A percentile compares a stretch with the other conserved stretches of the same genome.
Conservation (phyloP, 2,113 vertebrate species). For the Petrocephalus zakoni region DNA sequence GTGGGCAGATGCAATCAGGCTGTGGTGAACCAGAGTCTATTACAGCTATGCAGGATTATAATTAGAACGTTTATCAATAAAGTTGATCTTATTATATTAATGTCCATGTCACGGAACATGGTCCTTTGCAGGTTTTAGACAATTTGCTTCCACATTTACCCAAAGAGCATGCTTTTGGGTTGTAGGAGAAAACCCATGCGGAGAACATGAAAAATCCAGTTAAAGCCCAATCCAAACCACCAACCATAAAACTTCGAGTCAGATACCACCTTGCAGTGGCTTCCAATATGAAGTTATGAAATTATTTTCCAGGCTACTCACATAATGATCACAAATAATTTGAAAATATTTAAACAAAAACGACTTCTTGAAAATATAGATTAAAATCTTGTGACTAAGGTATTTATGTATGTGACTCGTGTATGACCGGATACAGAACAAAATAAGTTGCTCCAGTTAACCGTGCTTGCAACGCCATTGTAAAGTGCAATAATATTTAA, state of each 20-base stretch:
- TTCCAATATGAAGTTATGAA: neutral
- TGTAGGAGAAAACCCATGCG: neutral
- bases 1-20: neutral
- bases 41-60: neutral
- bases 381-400: neutral
- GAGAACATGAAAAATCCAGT: neutral
- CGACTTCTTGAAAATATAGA: neutral
- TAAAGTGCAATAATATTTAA: neutral
- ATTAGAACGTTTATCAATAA: neutral
- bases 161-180: neutral
- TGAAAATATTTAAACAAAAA: conserved; percentile 1
- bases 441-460: neutral
- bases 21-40: neutral
- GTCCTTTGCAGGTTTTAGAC: neutral
- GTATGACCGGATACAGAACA: neutral
- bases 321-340: neutral
- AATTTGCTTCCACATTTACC: neutral
- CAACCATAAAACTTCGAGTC: neutral
- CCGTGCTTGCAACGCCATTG: neutral
- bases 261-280: neutral
- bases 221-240: neutral
- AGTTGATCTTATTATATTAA: neutral
- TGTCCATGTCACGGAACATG: neutral
- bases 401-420: neutral
- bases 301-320: neutral